Evolutionary conservation across 2,888 invertebrate species (phyloP).

Genomic region (Temnothorax unifasciatus): DNA sequence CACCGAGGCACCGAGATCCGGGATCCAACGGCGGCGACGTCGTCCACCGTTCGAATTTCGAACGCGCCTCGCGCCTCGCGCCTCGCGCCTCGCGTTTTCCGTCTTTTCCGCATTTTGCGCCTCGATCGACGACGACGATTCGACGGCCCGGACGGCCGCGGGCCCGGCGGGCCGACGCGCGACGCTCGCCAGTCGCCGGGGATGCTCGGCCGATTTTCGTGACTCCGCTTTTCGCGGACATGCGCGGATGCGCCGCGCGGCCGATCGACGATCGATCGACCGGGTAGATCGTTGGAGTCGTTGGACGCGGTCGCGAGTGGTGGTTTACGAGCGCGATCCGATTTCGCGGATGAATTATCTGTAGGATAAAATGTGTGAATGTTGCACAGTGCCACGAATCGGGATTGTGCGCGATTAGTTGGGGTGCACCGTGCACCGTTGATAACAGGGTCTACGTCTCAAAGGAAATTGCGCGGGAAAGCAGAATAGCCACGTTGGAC

Average conservation of each 20-base stretch:
- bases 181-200: neutral
- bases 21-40: slow-evolving; percentile 23
- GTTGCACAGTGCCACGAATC: neutral
- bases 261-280: slow-evolving; percentile 8
- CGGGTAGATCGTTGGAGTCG: neutral
- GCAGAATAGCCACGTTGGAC: neutral
- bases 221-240: neutral
- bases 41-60: neutral
- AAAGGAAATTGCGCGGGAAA: neutral
- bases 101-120: too few relatives aligned
- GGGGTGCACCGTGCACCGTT: too few relatives aligned
- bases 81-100: neutral
- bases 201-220: slow-evolving; percentile 4
- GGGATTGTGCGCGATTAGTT: neutral
- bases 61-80: neutral
- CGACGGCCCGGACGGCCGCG: too few relatives aligned
- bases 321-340: neutral
- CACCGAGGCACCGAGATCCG: slow-evolving; percentile 23
- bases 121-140: too few relatives aligned
- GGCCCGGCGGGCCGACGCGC: neutral
- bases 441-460: neutral
- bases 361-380: neutral
- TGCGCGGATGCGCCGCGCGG: slow-evolving; percentile 7
- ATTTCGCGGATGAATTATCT: neutral
- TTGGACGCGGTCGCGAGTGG: neutral